Evolutionary conservation across 2,113 vertebrate genomes (phyloP).

Genomic region (Hemichromis elongatus): DNA sequence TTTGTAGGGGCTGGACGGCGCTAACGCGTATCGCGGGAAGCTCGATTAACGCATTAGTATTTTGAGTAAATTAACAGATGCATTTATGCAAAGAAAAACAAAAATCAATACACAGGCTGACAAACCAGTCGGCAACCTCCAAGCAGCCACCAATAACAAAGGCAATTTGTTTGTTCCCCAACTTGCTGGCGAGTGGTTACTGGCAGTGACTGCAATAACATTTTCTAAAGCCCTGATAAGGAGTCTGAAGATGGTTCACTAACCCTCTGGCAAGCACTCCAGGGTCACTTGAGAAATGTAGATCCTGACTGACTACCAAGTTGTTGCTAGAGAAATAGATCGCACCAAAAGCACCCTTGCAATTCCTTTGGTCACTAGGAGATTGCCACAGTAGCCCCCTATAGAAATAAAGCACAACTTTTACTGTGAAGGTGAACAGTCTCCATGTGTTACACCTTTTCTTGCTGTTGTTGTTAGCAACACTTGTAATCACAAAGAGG

Average conservation of each 20-base stretch:
- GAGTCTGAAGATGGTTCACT: rapidly evolving
- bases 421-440: neutral
- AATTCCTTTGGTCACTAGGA: neutral
- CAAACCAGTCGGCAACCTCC: neutral
- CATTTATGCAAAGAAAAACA: neutral
- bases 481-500: neutral
- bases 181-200: neutral
- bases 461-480: neutral
- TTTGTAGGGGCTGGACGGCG: too few relatives aligned
- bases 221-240: neutral
- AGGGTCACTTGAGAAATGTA: neutral
- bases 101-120: neutral
- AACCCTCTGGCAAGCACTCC: too few relatives aligned
- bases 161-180: neutral
- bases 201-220: neutral
- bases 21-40: too few relatives aligned
- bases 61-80: too few relatives aligned
- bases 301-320: neutral
- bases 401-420: neutral
- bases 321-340: neutral
- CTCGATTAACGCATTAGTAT: too few relatives aligned
- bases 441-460: neutral
- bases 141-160: neutral
- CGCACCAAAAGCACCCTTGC: neutral
- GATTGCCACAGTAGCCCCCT: neutral